These are phyloP conservation scores for Argyresthia goedartella DNA, from an alignment of 2,888 invertebrate genomes.

Conservation along the genomic window DNA sequence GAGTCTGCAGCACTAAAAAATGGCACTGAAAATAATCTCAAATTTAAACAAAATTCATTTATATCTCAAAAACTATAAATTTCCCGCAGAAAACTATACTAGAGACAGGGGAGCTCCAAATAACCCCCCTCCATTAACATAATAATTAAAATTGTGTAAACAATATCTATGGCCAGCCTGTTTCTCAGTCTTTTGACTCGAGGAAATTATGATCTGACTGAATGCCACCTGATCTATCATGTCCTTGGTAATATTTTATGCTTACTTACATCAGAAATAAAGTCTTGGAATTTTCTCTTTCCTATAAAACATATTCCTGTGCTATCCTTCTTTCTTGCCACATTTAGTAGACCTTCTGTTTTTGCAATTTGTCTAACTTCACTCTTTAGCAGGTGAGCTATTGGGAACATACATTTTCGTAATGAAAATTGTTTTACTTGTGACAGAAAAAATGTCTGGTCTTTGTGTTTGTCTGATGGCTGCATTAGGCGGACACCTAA, in stretches of 20 bases:
- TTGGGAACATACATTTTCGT: conserved; percentile 89
- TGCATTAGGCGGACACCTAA: conserved; percentile 78
- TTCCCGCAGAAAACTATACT: too few species aligned
- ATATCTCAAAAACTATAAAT: too few species aligned
- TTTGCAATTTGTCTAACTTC: conserved; percentile 85
- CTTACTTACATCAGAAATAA: conserved; percentile 84
- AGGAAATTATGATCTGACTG: not conserved
- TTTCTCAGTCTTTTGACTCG: too few species aligned
- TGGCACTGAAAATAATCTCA: too few species aligned
- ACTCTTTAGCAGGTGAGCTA: conserved; percentile 81
- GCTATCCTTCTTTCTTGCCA: conserved; percentile 85
- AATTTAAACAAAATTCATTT: too few species aligned
- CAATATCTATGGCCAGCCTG: too few species aligned
- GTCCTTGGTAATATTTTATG: not conserved
- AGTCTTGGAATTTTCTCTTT: conserved; percentile 85
- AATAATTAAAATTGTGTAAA: too few species aligned
- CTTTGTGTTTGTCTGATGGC: conserved; percentile 84
- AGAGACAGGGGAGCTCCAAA: too few species aligned
- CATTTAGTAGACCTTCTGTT: conserved; percentile 74
- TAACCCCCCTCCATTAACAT: too few species aligned
- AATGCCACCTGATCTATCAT: not conserved
- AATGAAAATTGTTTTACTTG: conserved; percentile 85
- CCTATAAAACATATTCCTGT: conserved; percentile 99
- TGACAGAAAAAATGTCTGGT: conserved; percentile 95
- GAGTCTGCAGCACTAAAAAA: too few species aligned